Percentiles rank a stretch among this genome's conserved stretches.
These are phyloP conservation scores for Zygaena filipendulae DNA, from an alignment of 2,888 invertebrate species.

Conservation along the genomic window DNA sequence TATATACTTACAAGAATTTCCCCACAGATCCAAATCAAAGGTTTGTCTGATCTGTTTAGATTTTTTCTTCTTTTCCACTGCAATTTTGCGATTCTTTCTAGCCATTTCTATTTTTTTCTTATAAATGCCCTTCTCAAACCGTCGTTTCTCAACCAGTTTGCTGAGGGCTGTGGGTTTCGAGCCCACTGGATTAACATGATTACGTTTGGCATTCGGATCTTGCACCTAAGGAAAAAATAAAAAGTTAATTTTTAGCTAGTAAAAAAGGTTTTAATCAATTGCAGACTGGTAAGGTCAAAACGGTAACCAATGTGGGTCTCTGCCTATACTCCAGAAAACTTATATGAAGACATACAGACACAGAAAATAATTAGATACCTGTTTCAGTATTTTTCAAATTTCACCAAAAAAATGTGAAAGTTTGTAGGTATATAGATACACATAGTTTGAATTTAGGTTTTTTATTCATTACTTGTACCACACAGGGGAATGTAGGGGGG, in stretches of 20 bases:
- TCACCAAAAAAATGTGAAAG: no score
- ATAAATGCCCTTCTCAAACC: constrained; percentile 53
- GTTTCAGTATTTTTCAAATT: no score
- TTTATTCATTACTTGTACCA: no score
- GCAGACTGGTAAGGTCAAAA: no score
- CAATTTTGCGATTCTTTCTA: constrained; percentile 50
- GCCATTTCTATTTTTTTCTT: constrained; percentile 61
- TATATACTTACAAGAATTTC: constrained; percentile 53
- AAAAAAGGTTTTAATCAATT: no score
- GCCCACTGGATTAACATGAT: constrained; percentile 44
- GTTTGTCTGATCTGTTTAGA: constrained; percentile 53
- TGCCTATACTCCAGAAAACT: no score
- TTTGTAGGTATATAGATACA: no score
- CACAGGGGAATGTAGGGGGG: no score
- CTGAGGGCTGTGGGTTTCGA: constrained; percentile 47
- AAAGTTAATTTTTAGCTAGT: background rate
- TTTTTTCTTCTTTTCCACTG: constrained; percentile 40
- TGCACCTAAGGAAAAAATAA: constrained; percentile 57
- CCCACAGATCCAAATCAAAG: constrained; percentile 76
- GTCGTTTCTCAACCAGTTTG: constrained; percentile 52
- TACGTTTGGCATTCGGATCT: constrained; percentile 74
- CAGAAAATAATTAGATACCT: no score
- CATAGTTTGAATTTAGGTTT: no score
- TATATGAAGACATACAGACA: no score
- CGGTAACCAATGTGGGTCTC: no score